phyloP scores from a whole-genome alignment of 2,113 vertebrate genomes.

The Athene cunicularia region DNA sequence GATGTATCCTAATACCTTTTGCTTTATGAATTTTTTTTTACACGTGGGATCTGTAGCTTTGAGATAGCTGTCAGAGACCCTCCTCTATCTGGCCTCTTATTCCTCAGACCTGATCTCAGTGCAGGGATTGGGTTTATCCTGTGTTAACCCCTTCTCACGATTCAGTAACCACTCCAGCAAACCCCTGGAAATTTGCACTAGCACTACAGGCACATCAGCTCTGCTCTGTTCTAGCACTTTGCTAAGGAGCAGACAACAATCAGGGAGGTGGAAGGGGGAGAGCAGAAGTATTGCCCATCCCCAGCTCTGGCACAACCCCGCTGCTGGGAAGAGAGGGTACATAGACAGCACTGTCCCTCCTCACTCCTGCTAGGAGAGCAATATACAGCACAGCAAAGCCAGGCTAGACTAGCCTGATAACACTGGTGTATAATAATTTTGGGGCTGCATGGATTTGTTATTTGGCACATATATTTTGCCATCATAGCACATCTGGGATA shows the following conservation, averaged over 20 bases:
- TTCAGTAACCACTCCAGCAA: neutral
- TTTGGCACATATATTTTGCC: neutral
- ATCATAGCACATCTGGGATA: neutral
- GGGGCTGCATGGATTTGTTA: neutral
- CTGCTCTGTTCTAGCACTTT: neutral
- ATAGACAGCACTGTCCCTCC: neutral
- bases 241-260: neutral
- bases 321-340: neutral
- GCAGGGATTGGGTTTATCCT: neutral
- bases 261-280: neutral
- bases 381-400: neutral
- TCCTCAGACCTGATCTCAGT: neutral
- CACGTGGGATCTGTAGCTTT: neutral
- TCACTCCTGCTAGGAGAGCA: neutral
- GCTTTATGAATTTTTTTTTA: neutral
- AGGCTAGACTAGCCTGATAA: neutral
- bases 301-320: neutral
- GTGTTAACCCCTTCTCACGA: neutral
- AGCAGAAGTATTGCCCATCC: neutral
- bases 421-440: neutral
- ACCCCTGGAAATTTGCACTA: neutral
- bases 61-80: neutral
- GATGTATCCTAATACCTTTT: neutral
- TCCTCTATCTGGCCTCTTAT: rapidly evolving
- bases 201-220: neutral